Evolutionary conservation across 2,113 vertebrate species (phyloP).

Genomic region (Nannospalax galili): DNA sequence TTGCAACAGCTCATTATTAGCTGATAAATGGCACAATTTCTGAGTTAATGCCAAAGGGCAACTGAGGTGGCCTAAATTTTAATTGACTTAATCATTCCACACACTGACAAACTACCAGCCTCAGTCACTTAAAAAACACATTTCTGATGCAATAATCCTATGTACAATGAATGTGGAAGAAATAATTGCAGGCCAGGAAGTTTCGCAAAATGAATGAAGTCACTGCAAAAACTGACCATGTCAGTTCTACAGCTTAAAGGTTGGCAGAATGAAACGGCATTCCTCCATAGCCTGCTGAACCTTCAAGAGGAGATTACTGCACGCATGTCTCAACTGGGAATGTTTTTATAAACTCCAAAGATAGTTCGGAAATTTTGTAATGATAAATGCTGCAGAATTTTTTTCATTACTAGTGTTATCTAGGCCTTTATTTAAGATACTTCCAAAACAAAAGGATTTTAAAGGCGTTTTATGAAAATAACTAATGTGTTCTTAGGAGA

Average conservation of each 20-base stretch:
- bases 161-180: conserved; percentile 81
- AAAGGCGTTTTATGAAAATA: neutral
- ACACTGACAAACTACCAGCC: conserved; percentile 85
- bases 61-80: conserved; percentile 78
- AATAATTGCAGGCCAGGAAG: conserved; percentile 81
- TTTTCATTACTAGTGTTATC: conserved; percentile 67
- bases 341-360: conserved; percentile 70
- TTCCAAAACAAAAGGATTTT: conserved; percentile 11
- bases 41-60: conserved; percentile 78
- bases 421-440: conserved; percentile 57
- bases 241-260: conserved; percentile 83
- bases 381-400: conserved; percentile 51
- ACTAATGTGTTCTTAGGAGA: neutral
- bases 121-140: conserved; percentile 84
- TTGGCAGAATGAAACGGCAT: conserved; percentile 70
- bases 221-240: conserved; percentile 73
- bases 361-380: conserved; percentile 66
- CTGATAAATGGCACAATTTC: conserved; percentile 54
- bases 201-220: conserved; percentile 85
- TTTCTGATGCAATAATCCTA: conserved; percentile 85
- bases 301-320: conserved; percentile 69
- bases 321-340: conserved; percentile 61
- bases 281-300: conserved; percentile 70
- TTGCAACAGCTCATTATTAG: neutral
- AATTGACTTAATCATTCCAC: conserved; percentile 85